Evolutionary conservation across 2,113 vertebrate genomes (phyloP).

Genomic region (Otocyon megalotis): DNA sequence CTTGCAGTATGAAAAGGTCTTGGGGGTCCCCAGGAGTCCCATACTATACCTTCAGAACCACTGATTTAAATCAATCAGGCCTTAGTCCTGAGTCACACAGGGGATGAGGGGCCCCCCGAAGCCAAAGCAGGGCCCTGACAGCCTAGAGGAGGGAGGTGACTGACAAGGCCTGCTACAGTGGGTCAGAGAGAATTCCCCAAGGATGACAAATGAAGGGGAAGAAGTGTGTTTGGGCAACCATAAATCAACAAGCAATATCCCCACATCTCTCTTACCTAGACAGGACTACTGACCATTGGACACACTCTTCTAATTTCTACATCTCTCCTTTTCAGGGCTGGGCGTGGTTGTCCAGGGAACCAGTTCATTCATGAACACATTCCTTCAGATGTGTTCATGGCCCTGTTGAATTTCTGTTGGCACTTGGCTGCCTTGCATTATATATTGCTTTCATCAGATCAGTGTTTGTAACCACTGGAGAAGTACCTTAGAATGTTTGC

Average conservation of each 20-base stretch:
- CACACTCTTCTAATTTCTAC: neutral
- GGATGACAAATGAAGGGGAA: neutral
- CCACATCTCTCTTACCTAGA: neutral
- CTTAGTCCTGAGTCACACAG: conserved; percentile 10
- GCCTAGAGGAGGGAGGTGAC: neutral
- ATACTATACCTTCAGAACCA: neutral
- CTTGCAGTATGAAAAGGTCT: neutral
- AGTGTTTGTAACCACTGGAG: conserved; percentile 39
- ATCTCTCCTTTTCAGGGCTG: neutral
- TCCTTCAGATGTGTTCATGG: neutral
- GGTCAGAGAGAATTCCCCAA: neutral
- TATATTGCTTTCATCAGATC: conserved; percentile 34
- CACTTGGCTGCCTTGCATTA: conserved; percentile 23
- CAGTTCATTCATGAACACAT: too few relatives aligned
- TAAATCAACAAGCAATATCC: neutral
- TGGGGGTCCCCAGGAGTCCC: neutral
- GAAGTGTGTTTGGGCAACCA: neutral
- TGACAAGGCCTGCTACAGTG: neutral
- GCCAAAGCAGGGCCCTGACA: neutral
- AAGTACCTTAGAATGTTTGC: conserved; percentile 15
- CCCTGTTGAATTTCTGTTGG: neutral
- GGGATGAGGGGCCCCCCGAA: neutral
- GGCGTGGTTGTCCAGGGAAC: neutral
- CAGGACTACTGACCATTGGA: neutral
- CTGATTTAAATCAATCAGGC: conserved; percentile 3